phyloP scores from a whole-genome alignment of 2,113 vertebrate genomes.

The Ammodramus savannarum region DNA sequence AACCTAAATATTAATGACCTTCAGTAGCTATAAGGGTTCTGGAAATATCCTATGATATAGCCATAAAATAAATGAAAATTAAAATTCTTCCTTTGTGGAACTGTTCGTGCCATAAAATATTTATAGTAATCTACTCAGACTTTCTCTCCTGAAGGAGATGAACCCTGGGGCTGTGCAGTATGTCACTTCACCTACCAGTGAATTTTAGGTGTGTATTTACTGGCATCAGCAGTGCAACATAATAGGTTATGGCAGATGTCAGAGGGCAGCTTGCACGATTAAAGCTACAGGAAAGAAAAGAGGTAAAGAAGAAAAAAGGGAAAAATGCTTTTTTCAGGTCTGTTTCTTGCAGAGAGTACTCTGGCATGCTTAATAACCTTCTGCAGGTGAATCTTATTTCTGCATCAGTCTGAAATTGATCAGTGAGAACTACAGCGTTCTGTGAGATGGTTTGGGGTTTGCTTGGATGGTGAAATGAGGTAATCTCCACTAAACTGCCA shows the following conservation, averaged over 20 bases:
- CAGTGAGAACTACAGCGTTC: neutral
- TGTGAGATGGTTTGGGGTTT: neutral
- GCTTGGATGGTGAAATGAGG: neutral
- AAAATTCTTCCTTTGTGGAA: neutral
- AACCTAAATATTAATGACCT: neutral
- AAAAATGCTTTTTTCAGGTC: neutral
- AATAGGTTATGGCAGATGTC: conserved; percentile 22
- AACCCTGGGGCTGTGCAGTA: neutral
- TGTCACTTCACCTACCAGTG: neutral
- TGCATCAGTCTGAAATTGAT: neutral
- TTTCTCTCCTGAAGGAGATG: neutral
- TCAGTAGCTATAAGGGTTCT: neutral
- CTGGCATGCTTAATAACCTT: neutral
- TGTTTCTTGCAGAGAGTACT: neutral
- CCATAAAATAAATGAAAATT: neutral
- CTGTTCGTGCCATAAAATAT: neutral
- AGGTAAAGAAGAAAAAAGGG: neutral
- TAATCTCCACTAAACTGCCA: neutral
- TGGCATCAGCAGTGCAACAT: neutral
- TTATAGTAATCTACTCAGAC: neutral
- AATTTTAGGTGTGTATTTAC: conserved; percentile 25
- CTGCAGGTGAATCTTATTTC: neutral
- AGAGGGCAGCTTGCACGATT: neutral
- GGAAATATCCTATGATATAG: neutral
- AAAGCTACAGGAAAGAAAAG: neutral